These are phyloP conservation scores for Eriosoma lanigerum DNA, from an alignment of 1,140 invertebrate species.

Conservation along the genomic window DNA sequence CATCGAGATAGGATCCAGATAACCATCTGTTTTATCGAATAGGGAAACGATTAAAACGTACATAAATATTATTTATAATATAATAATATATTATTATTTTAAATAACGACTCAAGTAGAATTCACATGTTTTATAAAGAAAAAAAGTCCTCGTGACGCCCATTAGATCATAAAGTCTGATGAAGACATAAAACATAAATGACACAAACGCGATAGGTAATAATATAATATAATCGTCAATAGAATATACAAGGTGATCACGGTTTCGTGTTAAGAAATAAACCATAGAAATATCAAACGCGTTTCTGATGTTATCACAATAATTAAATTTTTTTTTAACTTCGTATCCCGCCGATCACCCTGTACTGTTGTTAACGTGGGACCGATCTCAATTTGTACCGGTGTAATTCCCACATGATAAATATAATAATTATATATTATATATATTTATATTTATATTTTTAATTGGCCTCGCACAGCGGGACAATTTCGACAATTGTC, in stretches of 20 bases:
- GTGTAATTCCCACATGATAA: no score
- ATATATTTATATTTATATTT: background rate
- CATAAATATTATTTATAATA: background rate
- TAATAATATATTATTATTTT: no score
- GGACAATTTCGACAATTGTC: background rate
- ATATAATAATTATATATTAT: background rate
- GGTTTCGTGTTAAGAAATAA: no score
- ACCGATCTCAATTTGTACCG: slow-evolving; percentile 33
- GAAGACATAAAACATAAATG: slow-evolving; percentile 37
- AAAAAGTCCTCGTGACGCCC: background rate
- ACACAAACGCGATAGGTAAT: background rate
- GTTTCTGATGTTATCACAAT: no score
- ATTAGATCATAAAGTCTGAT: background rate
- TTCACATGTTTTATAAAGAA: background rate
- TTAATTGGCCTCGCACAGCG: slow-evolving; percentile 19
- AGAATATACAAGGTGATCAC: no score
- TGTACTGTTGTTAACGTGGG: no score
- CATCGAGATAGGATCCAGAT: slow-evolving; percentile 39
- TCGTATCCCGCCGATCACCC: no score
- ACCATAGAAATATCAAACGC: no score
- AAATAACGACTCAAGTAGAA: background rate
- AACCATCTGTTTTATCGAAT: background rate
- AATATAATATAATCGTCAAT: no score
- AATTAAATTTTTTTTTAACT: no score
- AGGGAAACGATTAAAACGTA: slow-evolving; percentile 36